Evolutionary conservation across 2,888 invertebrate species (phyloP), one percentile per base, ranked within the genome.

Genomic region (Drosophila differens): DNA sequence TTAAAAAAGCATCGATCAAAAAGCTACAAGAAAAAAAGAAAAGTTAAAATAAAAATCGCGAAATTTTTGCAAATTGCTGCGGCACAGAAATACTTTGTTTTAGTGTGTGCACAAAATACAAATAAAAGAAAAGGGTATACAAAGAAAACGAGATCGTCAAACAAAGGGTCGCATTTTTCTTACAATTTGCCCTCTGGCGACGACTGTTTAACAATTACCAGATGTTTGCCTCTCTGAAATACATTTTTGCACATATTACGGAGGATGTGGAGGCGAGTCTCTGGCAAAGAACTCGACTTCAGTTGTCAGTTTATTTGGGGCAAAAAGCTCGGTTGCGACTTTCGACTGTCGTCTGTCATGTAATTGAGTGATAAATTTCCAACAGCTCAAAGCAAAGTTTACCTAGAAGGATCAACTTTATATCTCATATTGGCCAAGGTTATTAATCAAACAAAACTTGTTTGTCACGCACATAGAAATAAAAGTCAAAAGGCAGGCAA

Each of bases 191-290:
- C 41, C 22, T 22, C 44, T 44, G 44, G 44, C 62, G 78, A 58
- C 70, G 81, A 81, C 76, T 68, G 75, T 57, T 82, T 91, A 92
- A 92, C 92, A 92, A 90, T 92, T 89, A 90, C 88, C 92, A 92
- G 92, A 92, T 92, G 92, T 92, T 84, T 39, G 28, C 44, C 61
- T 35, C 41, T 41, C 73, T 72, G 60, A 73, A 64, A 82, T 84
- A 79, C 25, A 16, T 47, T 1, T 9, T 71, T 74, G 64, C 68
- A 39, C 74, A 81, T 70, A 58, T 76, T 67, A 68, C 52, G 53
- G 37, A 47, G 22, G 22, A 47, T 28, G 44, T 37, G 35, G 39
- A 39, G 39, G 57, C 28, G 6, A 14, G 51, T 60, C 70, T 57
- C 64, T 65, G 61, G 54, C 44, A 51, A 71, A 53, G 28, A 61